Evolutionary conservation across 2,888 invertebrate species (phyloP), one percentile per base, ranked within the genome.

Genomic region (Drosophila helvetica): DNA sequence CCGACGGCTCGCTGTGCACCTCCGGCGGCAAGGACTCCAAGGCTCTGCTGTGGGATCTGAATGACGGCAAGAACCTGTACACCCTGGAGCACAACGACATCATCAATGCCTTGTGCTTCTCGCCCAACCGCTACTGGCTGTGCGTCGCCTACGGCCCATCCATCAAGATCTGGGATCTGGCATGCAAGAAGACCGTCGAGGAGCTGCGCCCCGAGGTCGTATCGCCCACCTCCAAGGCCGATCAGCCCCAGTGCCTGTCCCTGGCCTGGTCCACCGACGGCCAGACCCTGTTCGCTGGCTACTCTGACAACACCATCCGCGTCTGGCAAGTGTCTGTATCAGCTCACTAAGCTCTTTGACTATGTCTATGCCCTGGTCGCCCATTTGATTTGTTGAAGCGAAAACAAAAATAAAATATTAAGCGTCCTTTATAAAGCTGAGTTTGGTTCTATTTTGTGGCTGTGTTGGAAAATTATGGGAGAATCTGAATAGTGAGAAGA

Each of bases 11-110:
- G 1, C 95, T 99, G 43, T 99, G 99, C 91, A 99, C 99, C n/a
- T 99, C 98, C 74, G 99, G 99, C 92, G 99, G 99, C 91, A 99
- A 99, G 96, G 99, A 99, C 93, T 98, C 98, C 93, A 98, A 98
- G 93, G 99, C 99, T 10, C 98, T 99, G 97, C 94, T 99, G 80
- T 99, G 99, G 99, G 99, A 99, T 93, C 93, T 99, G 92, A 99
- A 99, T 93, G 99, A 99, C 92, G 99, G 98, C 93, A 99, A 99
- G 93, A 99, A 99, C 93, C 94, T 99, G 91, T 99, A 99, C 94
- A 99, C 99, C 15, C 93, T 99, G 90, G 98, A 99, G 92, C 99
- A 99, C 93, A 98, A 98, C 93, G 99, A 99, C 92, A 97, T 97
- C 92, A 99, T 99, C 93, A 99, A 98, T 88, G 97, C 99, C 6